These are phyloP conservation scores for Falco berigora DNA, from an alignment of 2,797 vertebrate species.

Conservation along the genomic window DNA sequence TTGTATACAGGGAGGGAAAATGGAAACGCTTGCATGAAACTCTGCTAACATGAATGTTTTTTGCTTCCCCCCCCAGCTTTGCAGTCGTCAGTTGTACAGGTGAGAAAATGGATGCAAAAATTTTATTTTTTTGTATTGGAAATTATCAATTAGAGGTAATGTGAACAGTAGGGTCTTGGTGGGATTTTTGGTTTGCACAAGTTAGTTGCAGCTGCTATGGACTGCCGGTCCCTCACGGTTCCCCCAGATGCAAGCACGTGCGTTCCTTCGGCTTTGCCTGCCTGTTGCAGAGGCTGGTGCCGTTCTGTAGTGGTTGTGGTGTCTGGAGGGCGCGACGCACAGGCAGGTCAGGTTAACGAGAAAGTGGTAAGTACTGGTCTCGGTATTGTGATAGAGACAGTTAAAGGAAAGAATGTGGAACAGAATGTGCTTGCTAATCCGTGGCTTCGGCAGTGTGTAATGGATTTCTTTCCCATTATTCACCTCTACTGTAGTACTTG, in stretches of 20 bases:
- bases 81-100: conserved; percentile 88
- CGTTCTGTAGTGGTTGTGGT: not conserved
- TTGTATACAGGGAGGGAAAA: not conserved
- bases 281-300: not conserved
- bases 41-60: not conserved
- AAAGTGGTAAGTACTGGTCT: not conserved
- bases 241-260: not conserved
- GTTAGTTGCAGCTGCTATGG: not conserved
- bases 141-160: not conserved
- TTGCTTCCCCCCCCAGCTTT: conserved; percentile 73
- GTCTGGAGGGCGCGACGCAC: not conserved
- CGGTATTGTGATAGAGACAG: not conserved
- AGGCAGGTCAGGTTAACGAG: not conserved
- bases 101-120: conserved; percentile 53
- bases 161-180: not conserved
- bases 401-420: not conserved
- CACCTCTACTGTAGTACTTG: not conserved
- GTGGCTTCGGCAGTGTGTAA: not conserved
- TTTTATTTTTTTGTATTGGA: not conserved
- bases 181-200: not conserved
- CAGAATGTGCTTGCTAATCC: not conserved
- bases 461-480: not conserved
- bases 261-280: not conserved
- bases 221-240: not conserved
- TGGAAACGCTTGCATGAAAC: not conserved